Evolutionary conservation across 2,888 invertebrate genomes (phyloP), one percentile per base, ranked within the genome.

Genomic region (Suillia variegata): DNA sequence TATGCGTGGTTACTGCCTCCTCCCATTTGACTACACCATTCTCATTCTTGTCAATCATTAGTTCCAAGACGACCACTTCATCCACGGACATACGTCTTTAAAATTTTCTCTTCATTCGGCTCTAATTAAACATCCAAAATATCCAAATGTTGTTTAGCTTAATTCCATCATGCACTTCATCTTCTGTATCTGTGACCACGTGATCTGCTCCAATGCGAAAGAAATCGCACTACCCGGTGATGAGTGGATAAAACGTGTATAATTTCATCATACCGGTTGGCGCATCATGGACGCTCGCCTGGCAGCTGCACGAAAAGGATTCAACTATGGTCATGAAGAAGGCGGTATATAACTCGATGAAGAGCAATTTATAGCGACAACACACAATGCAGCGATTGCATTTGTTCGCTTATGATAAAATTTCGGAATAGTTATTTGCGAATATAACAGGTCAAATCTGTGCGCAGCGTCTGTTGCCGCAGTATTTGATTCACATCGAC

Each of bases 151-250:
- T n/a, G n/a, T n/a, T n/a, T n/a, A n/a, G n/a, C n/a, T n/a, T n/a
- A n/a, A n/a, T n/a, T n/a, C n/a, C n/a, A n/a, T n/a, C n/a, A n/a
- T n/a, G n/a, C n/a, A n/a, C n/a, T n/a, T n/a, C n/a, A n/a, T n/a
- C n/a, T n/a, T n/a, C n/a, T n/a, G n/a, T n/a, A n/a, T n/a, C 79
- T 97, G 97, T 0, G 98, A 98, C 83, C 95, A 97, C 79, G 96
- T 98, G 2, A 91, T 98, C 13, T 90, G 94, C 17, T 94, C 96
- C 59, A 98, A 98, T 75, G 94, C 92, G 65, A 85, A 86, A 64
- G 88, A 93, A 56, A 91, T 95, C 66, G 93, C 95, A 0, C 80
- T 95, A 59, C 88, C 90, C 56, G 94, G 94, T 0, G 89, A 93
- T 68, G 94, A 95, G 62, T 95, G 95, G 95, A 84, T 88, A 57